A percentile compares a stretch with the other conserved stretches of the same genome.
Conservation (phyloP, 2,797 vertebrate species). For the Macropodus opercularis region DNA sequence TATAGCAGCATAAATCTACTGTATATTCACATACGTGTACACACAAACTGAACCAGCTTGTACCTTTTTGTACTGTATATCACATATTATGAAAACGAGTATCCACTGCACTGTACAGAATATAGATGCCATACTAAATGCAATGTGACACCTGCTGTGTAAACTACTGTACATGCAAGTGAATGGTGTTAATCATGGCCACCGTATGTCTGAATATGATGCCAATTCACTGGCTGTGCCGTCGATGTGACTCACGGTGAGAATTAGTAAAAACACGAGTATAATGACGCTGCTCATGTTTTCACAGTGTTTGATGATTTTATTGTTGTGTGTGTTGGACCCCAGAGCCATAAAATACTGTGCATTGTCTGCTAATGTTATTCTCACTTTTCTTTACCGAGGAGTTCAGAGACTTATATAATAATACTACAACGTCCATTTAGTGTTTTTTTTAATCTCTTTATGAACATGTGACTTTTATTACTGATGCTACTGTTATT, state of each 20-base stretch:
- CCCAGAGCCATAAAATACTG: constrained; percentile 56
- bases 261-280: constrained; percentile 30
- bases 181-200: constrained; percentile 56
- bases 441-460: constrained; percentile 62
- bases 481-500: constrained; percentile 56
- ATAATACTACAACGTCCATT: constrained; percentile 42
- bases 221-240: constrained; percentile 70
- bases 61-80: constrained; percentile 77
- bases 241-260: constrained; percentile 66
- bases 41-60: constrained; percentile 59
- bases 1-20: constrained; percentile 59
- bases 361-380: constrained; percentile 36
- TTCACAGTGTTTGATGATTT: constrained; percentile 49
- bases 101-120: constrained; percentile 72
- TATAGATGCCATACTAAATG: constrained; percentile 67
- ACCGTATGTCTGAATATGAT: constrained; percentile 59
- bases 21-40: constrained; percentile 67
- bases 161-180: constrained; percentile 66
- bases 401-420: constrained; percentile 39
- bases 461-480: constrained; percentile 61
- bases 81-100: constrained; percentile 66
- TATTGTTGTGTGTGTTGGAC: constrained; percentile 41
- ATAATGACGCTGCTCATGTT: constrained; percentile 32
- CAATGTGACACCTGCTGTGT: constrained; percentile 67
- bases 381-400: constrained; percentile 29